These are phyloP conservation scores for Myripristis murdjan DNA, from an alignment of 2,797 vertebrate species.

Conservation along the genomic window DNA sequence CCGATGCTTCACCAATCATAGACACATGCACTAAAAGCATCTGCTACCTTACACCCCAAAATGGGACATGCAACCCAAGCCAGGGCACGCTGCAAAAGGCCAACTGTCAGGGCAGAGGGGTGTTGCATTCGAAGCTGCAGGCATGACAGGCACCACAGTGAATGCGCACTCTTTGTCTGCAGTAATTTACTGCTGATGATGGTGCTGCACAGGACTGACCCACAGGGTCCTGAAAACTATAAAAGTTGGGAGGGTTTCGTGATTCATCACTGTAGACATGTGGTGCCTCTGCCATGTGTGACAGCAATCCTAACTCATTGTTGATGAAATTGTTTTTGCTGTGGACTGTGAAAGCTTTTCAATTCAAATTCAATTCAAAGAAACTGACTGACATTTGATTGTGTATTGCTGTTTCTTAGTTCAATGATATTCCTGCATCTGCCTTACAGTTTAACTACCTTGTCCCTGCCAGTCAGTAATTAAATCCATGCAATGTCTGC, in stretches of 20 bases:
- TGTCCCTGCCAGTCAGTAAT: too few species aligned
- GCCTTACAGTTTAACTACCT: too few species aligned
- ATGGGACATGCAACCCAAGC: conserved; percentile 9
- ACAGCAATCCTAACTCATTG: conserved; percentile 29
- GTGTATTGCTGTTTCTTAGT: too few species aligned
- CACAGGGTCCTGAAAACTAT: conserved; percentile 47
- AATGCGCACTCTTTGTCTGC: conserved; percentile 42
- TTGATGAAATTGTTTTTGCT: conserved; percentile 44
- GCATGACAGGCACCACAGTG: conserved; percentile 36
- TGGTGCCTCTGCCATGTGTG: conserved; percentile 50
- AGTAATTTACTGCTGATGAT: conserved; percentile 58
- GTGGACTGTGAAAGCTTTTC: conserved; percentile 34
- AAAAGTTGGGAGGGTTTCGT: conserved; percentile 34
- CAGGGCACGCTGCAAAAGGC: conserved; percentile 21
- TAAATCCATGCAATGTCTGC: too few species aligned
- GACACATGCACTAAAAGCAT: conserved; percentile 7
- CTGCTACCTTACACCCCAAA: not conserved
- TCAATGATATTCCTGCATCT: conserved; percentile 26
- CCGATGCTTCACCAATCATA: not conserved
- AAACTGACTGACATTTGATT: too few species aligned
- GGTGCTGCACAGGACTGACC: conserved; percentile 35
- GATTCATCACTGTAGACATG: conserved; percentile 60
- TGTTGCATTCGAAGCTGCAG: conserved; percentile 45
- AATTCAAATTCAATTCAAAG: too few species aligned
- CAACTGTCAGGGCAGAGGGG: conserved; percentile 55